phyloP scores from a whole-genome alignment of 2,888 invertebrate species.

The Pachydiplax longipennis region DNA sequence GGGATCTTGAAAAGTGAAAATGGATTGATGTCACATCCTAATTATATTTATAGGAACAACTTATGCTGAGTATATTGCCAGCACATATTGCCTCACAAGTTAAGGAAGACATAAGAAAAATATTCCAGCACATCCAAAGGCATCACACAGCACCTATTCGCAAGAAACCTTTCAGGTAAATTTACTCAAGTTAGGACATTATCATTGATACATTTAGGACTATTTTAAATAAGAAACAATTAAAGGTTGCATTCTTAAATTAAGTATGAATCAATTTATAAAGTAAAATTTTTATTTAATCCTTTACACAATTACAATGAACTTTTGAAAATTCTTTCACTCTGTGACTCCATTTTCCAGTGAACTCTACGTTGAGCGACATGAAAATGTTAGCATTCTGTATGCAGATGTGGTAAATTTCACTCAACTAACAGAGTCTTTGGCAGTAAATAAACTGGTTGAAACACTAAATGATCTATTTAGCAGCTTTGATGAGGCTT shows the following conservation, averaged over 20 bases:
- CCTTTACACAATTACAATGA: too few relatives aligned
- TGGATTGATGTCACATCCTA: too few relatives aligned
- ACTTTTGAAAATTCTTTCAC: neutral
- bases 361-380: constrained; percentile 85
- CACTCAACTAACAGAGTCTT: constrained; percentile 82
- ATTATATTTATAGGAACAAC: constrained; percentile 70
- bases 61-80: constrained; percentile 86
- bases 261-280: too few relatives aligned
- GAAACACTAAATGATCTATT: constrained; percentile 90
- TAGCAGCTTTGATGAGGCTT: constrained; percentile 89
- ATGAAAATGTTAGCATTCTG: constrained; percentile 86
- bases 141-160: constrained; percentile 56
- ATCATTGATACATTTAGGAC: neutral
- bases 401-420: constrained; percentile 96
- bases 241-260: neutral
- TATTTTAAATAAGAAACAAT: neutral
- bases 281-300: too few relatives aligned
- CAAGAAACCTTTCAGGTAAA: constrained; percentile 61
- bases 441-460: constrained; percentile 82
- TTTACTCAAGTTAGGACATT: neutral
- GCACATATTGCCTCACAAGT: constrained; percentile 77
- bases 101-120: constrained; percentile 63
- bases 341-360: constrained; percentile 64
- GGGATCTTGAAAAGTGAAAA: neutral
- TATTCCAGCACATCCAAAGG: constrained; percentile 60